phyloP scores from a whole-genome alignment of 2,888 invertebrate genomes.

The Pteria penguin region DNA sequence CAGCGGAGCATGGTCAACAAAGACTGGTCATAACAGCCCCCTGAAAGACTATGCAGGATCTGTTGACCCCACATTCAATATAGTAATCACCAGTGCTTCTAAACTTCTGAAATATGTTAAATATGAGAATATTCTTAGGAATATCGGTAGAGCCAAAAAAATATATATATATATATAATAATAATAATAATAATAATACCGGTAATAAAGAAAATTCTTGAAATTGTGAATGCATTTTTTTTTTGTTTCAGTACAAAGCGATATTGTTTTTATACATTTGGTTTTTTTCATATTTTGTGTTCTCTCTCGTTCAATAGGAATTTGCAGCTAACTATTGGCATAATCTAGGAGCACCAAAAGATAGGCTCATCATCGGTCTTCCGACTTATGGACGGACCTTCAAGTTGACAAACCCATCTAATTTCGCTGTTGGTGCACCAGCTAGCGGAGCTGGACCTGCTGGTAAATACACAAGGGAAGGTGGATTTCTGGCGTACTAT shows the following conservation, averaged over 20 bases:
- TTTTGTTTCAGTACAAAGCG: too few relatives aligned
- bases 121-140: too few relatives aligned
- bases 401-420: conserved; percentile 50
- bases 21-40: conserved; percentile 75
- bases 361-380: conserved; percentile 71
- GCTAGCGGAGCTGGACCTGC: conserved; percentile 55
- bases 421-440: conserved; percentile 65
- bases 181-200: too few relatives aligned
- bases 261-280: too few relatives aligned
- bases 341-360: conserved; percentile 61
- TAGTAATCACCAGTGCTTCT: conserved; percentile 52
- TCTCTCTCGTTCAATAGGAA: too few relatives aligned
- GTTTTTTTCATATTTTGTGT: too few relatives aligned
- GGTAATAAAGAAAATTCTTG: too few relatives aligned
- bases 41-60: conserved; percentile 58
- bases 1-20: conserved; percentile 73
- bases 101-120: too few relatives aligned
- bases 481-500: conserved; percentile 74
- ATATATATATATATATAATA: too few relatives aligned
- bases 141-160: too few relatives aligned
- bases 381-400: conserved; percentile 72
- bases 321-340: conserved; percentile 72
- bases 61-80: conserved; percentile 43
- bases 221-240: too few relatives aligned
- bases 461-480: conserved; percentile 67